Evolutionary conservation across 1,140 invertebrate species (phyloP).

Genomic region (Paraescarpia echinospica): DNA sequence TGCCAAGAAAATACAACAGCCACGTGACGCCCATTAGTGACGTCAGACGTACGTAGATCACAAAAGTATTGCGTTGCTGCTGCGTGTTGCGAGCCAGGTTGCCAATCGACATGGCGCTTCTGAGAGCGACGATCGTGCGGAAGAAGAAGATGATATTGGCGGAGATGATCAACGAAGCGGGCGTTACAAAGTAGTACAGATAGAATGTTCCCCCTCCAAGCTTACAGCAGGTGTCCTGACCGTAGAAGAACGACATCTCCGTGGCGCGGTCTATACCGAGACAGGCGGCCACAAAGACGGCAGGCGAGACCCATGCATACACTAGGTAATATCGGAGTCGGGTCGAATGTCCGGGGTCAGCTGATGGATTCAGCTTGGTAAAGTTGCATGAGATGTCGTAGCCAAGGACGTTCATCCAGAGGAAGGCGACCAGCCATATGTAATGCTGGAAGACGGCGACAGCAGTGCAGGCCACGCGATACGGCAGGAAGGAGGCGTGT

Average conservation of each 20-base stretch:
- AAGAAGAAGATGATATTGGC: constrained; percentile 53
- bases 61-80: constrained; percentile 23
- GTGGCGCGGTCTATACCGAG: constrained; percentile 55
- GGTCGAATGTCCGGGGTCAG: constrained; percentile 30
- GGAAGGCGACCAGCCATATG: constrained; percentile 62
- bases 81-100: constrained; percentile 37
- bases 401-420: constrained; percentile 65
- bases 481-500: constrained; percentile 34
- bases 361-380: constrained; percentile 37
- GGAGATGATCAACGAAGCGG: constrained; percentile 51
- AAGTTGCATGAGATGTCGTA: constrained; percentile 68
- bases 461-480: constrained; percentile 33
- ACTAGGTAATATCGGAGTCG: constrained; percentile 61
- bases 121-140: constrained; percentile 60
- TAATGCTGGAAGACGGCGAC: constrained; percentile 61
- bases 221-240: neutral
- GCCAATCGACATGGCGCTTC: constrained; percentile 50
- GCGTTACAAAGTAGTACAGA: constrained; percentile 53
- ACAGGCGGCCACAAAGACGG: constrained; percentile 55
- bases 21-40: constrained; percentile 60
- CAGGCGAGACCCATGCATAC: constrained; percentile 61
- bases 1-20: constrained; percentile 51
- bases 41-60: constrained; percentile 62
- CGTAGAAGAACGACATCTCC: neutral
- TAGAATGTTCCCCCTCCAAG: constrained; percentile 38